Evolutionary conservation across 2,113 vertebrate species (phyloP), one percentile per base, ranked within the genome.

Genomic region (Cebus imitator): DNA sequence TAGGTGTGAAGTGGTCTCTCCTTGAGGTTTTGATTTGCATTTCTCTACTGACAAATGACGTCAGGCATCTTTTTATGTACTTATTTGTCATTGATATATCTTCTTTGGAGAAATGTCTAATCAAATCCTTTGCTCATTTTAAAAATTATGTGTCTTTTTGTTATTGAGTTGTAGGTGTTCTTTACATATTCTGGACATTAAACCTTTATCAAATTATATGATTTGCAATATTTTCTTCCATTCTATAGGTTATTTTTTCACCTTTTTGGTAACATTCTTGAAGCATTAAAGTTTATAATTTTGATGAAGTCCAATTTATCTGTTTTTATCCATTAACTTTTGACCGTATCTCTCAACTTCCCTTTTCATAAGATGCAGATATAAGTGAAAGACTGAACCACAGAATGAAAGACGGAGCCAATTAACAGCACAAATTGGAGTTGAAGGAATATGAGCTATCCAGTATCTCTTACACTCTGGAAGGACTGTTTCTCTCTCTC

Each of bases 31-130:
- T 81, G n/a, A 78, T n/a, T 87, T 78, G 45, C n/a, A 85, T 94
- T 91, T 78, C 30, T 6, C 55, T 93, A 37, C 81, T 25, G 16
- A 81, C 40, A 57, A 48, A 66, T 20, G 37, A 48, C 9, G 32
- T 8, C 20, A 64, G 78, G 23, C 40, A 78, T 50, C 9, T 73
- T 89, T 45, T 81, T 66, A 84, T 50, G 3, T 48, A 78, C 25
- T 84, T 73, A 64, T 35, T 40, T 40, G 55, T 14, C 64, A 86
- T 68, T 52, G 86, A 35, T 6, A 21, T 35, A 17, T 50, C 37
- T 92, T 50, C 66, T 83, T 64, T 64, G 57, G 43, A 94, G 88
- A 87, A 94, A 83, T 27, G 16, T 27, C 58, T 94, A 83, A 87
- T 73, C 35, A 58, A 40, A 8, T 48, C 45, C 58, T 93, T n/a